phyloP scores from a whole-genome alignment of 1,140 invertebrate genomes.

The Agrilus planipennis region DNA sequence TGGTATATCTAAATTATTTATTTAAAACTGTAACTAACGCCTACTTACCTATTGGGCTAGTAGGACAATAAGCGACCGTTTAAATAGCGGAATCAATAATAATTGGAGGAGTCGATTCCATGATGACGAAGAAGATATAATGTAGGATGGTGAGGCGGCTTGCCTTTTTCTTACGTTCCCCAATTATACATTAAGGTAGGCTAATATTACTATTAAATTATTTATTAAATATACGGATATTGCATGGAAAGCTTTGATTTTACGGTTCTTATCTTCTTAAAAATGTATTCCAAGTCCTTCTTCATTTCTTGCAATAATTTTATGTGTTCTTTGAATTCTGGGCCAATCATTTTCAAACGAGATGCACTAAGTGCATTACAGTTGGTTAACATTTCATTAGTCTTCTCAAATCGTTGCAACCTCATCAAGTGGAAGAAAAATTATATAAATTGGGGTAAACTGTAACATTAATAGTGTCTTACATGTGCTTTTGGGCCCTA shows the following conservation, averaged over 20 bases:
- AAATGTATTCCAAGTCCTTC: conserved; percentile 55
- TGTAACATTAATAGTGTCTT: conserved; percentile 23
- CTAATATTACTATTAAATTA: too few relatives aligned
- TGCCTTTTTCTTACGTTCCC: too few relatives aligned
- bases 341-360: conserved; percentile 65
- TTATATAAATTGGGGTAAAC: conserved; percentile 9
- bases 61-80: too few relatives aligned
- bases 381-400: conserved; percentile 94
- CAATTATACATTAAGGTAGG: too few relatives aligned
- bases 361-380: conserved; percentile 79
- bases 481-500: conserved; percentile 87
- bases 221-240: too few relatives aligned
- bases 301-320: conserved; percentile 63
- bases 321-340: conserved; percentile 84
- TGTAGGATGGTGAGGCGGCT: too few relatives aligned
- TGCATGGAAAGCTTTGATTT: conserved; percentile 73
- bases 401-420: conserved; percentile 91
- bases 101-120: too few relatives aligned
- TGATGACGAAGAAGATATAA: too few relatives aligned
- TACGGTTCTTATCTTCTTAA: conserved; percentile 57
- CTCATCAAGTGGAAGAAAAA: conserved; percentile 51
- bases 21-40: too few relatives aligned
- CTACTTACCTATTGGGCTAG: too few relatives aligned
- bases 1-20: too few relatives aligned
- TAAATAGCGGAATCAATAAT: too few relatives aligned